Evolutionary conservation across 1,140 invertebrate genomes (phyloP).

Genomic region (Triops longicaudatus): DNA sequence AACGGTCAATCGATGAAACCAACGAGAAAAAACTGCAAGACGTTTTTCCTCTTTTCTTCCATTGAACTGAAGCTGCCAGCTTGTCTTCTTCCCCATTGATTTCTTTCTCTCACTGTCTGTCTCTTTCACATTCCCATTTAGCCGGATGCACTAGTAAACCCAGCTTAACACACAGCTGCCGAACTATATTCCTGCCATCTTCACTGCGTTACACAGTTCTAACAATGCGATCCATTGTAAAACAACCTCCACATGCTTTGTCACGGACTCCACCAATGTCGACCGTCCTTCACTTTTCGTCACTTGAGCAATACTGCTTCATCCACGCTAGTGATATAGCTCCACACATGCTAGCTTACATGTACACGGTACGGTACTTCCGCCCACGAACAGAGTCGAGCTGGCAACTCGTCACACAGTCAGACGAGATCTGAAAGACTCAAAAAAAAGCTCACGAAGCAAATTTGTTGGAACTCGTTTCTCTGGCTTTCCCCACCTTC

Average conservation of each 20-base stretch:
- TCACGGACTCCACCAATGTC: too few relatives aligned
- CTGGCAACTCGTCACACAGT: not conserved
- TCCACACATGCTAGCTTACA: not conserved
- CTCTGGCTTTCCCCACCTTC: too few relatives aligned
- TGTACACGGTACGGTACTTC: not conserved
- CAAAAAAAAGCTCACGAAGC: not conserved
- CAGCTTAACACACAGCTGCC: too few relatives aligned
- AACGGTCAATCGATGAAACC: slow-evolving; percentile 2
- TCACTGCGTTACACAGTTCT: too few relatives aligned
- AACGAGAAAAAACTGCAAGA: not conserved
- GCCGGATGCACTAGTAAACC: too few relatives aligned
- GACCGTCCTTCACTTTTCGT: too few relatives aligned
- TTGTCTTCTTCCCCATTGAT: slow-evolving; percentile 8
- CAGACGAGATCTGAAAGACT: slow-evolving; percentile 3
- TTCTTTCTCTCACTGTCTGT: not conserved
- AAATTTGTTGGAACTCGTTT: not conserved
- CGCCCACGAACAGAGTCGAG: not conserved
- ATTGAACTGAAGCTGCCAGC: slow-evolving; percentile 3
- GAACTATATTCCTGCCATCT: too few relatives aligned
- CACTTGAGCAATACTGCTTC: too few relatives aligned
- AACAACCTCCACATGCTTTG: too few relatives aligned
- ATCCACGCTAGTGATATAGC: too few relatives aligned
- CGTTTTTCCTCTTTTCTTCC: not conserved
- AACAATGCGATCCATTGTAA: too few relatives aligned
- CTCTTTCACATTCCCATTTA: not conserved